Conservation (phyloP, 2,888 invertebrate genomes). For the Yponomeuta malinellus region DNA sequence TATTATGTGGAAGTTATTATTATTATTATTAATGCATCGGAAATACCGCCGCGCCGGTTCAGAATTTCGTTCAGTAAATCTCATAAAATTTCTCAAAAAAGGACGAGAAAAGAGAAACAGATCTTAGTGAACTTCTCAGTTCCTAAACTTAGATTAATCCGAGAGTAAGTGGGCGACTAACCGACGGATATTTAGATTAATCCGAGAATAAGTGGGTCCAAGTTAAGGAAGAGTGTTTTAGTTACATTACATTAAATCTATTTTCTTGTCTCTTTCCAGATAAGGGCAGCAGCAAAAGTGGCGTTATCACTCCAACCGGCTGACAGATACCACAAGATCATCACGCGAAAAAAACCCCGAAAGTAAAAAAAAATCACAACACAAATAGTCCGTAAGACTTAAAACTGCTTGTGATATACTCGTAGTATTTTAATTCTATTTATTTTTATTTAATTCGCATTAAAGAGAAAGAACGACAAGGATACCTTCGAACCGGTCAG, state of each 20-base stretch:
- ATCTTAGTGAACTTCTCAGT: no score
- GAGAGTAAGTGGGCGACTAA: no score
- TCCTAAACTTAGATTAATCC: no score
- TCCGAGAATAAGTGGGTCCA: no score
- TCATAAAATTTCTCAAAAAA: no score
- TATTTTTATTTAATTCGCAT: background rate
- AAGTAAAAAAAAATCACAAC: background rate
- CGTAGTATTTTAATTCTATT: slow-evolving; percentile 29
- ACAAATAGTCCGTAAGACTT: slow-evolving; percentile 56
- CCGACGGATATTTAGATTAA: no score
- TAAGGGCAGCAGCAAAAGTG: background rate
- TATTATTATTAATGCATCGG: no score
- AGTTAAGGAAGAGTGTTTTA: no score
- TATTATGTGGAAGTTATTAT: no score
- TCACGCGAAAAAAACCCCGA: slow-evolving; percentile 8
- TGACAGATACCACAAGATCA: slow-evolving; percentile 8
- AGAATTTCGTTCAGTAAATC: no score
- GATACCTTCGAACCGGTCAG: background rate
- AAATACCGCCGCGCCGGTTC: no score
- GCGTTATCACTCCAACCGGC: slow-evolving; percentile 1
- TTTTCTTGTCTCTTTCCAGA: background rate
- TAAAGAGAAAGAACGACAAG: background rate
- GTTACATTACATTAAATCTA: background rate
- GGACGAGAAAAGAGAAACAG: no score
- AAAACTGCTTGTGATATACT: slow-evolving; percentile 62